Evolutionary conservation across 2,113 vertebrate genomes (phyloP).

Genomic region (Myiozetetes cayanensis): DNA sequence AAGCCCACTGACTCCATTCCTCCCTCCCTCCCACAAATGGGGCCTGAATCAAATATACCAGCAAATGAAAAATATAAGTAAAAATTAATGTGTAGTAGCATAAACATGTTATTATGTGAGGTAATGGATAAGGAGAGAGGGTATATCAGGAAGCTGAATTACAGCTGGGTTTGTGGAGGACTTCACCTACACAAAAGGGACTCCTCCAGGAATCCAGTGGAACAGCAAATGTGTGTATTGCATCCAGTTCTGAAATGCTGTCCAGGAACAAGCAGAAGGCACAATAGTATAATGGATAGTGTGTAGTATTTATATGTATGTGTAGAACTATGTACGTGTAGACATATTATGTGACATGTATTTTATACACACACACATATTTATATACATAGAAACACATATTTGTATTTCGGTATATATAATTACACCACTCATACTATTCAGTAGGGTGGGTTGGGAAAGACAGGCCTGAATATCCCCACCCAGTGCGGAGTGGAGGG

Average conservation of each 20-base stretch:
- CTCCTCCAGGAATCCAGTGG: neutral
- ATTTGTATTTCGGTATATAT: neutral
- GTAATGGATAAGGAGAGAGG: neutral
- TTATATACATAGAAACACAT: neutral
- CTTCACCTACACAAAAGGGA: neutral
- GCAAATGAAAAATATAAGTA: neutral
- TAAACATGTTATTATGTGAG: neutral
- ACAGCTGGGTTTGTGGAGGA: neutral
- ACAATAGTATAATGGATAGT: neutral
- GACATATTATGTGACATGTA: neutral
- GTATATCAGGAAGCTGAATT: neutral
- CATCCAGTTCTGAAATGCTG: neutral
- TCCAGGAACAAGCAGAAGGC: neutral
- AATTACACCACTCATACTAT: neutral
- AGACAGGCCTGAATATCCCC: neutral
- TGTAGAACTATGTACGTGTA: neutral
- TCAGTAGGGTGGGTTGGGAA: neutral
- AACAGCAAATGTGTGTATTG: neutral
- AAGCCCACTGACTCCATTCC: neutral
- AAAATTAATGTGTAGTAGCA: neutral
- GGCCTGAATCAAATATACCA: neutral
- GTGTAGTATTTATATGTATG: neutral
- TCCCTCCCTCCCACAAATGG: neutral
- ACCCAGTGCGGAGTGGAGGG: neutral
- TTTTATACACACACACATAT: neutral